phyloP scores from a whole-genome alignment of 2,113 vertebrate species.

The Accipiter cooperii region DNA sequence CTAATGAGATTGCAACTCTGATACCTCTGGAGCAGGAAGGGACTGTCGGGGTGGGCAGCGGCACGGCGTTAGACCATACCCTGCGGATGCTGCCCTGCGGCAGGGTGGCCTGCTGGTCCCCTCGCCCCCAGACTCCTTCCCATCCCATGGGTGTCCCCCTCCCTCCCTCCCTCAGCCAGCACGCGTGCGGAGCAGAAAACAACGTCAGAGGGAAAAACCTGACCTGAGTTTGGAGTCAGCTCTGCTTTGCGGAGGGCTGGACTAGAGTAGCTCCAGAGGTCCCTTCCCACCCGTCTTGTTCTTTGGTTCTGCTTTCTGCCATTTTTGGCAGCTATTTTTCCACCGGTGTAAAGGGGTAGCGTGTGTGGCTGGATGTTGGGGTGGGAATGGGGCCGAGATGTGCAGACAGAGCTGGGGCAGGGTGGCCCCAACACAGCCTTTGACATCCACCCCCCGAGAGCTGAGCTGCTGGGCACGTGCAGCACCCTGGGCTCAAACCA shows the following conservation, averaged over 20 bases:
- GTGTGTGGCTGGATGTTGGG: not conserved
- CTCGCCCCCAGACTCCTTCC: not conserved
- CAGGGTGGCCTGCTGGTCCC: not conserved
- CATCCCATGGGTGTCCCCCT: not conserved
- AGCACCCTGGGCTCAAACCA: not conserved
- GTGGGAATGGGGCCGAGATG: not conserved
- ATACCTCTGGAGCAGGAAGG: not conserved
- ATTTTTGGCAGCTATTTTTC: not conserved
- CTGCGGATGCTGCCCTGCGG: not conserved
- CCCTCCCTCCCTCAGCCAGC: not conserved
- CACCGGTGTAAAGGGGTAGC: not conserved
- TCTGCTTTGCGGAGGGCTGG: not conserved
- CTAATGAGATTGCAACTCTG: fast-evolving
- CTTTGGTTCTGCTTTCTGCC: not conserved
- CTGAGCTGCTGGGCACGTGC: not conserved
- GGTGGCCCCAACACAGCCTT: not conserved
- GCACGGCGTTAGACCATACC: not conserved
- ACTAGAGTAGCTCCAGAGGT: not conserved
- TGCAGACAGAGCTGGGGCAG: not conserved
- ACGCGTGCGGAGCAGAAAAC: not conserved
- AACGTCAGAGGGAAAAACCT: not conserved
- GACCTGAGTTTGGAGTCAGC: not conserved
- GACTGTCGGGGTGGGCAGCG: not conserved
- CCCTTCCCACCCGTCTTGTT: not conserved
- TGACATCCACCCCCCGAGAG: not conserved